Evolutionary conservation across 2,888 invertebrate species (phyloP).

Genomic region (Archips crataeganus): DNA sequence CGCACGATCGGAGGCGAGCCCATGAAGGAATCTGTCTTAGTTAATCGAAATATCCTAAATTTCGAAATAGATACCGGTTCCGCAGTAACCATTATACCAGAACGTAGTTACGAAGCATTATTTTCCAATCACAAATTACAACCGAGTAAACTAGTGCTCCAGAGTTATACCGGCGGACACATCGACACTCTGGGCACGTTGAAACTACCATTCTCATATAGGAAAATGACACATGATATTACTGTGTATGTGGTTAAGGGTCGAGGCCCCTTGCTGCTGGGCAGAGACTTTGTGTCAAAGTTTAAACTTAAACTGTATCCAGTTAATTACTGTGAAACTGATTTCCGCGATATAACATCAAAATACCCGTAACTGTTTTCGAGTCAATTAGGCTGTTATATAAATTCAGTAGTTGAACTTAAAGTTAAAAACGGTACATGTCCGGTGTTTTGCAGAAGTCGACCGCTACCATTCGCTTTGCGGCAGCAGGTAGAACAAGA

Average conservation of each 20-base stretch:
- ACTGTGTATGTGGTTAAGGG: background rate
- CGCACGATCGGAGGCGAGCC: background rate
- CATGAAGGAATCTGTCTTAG: slow-evolving; percentile 14
- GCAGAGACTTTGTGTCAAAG: too few relatives aligned
- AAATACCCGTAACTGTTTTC: background rate
- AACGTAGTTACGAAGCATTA: background rate
- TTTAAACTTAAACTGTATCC: background rate
- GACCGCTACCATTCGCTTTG: background rate
- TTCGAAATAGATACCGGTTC: too few relatives aligned
- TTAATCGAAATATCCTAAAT: background rate
- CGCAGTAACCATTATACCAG: background rate
- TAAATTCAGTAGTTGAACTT: background rate
- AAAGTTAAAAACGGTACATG: background rate
- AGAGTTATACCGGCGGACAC: slow-evolving; percentile 4
- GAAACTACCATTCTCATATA: slow-evolving; percentile 4
- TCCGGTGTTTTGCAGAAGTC: background rate
- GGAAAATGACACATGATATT: background rate
- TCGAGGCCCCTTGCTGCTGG: background rate
- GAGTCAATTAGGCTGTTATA: background rate
- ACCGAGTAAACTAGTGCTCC: background rate
- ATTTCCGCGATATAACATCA: background rate
- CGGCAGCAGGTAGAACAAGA: background rate
- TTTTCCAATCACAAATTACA: background rate
- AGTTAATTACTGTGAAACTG: background rate
- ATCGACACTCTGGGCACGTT: slow-evolving; percentile 13